Evolutionary conservation across 64 coral and sea anemone genomes (phyloP), one percentile per base, ranked within the genome.

Genomic region (Pocillopora verrucosa): DNA sequence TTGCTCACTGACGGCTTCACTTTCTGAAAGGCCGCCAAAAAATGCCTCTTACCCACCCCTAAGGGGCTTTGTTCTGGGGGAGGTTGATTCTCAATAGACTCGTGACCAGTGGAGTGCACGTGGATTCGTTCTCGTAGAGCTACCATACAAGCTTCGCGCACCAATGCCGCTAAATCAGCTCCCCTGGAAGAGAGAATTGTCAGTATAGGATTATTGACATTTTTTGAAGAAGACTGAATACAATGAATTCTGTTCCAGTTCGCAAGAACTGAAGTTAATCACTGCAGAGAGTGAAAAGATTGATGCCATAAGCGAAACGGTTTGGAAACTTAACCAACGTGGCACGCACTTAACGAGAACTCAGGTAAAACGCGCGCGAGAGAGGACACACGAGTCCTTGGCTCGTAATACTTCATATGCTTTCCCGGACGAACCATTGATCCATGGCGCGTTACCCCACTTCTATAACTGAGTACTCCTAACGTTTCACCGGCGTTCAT

Each of bases 161-260:
- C 97, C 56, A 99, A 59, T 13, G 97, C 97, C 2, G 97, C 90
- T 51, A 99, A 75, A 91, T 99, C 97, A 12, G 97, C 97, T 38
- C 97, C 97, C 22, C 97, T 99, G 11, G 15, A 51, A 22, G 20
- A 61, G 87, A 16, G 26, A 11, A 61, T 38, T 56, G 2, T 15
- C 1, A 75, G 74, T 87, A 62, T 41, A 59, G 51, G 5, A 75
- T 26, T 59, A 13, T 79, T 26, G 5, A 9, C 0, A 17, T 25
- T 38, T 45, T 26, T 16, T 77, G 76, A 10, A 14, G 15, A 30
- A 16, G 20, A 20, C 34, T 51, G 41, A 51, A 51, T 51, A 51
- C 41, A 51, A 10, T 77, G 16, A 77, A 77, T 6, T 37, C 76
- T 16, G 51, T 16, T 20, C 25, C 19, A 36, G 5, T 34, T 14